These are phyloP conservation scores for Mythimna vitellina DNA, from an alignment of 2,888 invertebrate genomes.

Conservation along the genomic window DNA sequence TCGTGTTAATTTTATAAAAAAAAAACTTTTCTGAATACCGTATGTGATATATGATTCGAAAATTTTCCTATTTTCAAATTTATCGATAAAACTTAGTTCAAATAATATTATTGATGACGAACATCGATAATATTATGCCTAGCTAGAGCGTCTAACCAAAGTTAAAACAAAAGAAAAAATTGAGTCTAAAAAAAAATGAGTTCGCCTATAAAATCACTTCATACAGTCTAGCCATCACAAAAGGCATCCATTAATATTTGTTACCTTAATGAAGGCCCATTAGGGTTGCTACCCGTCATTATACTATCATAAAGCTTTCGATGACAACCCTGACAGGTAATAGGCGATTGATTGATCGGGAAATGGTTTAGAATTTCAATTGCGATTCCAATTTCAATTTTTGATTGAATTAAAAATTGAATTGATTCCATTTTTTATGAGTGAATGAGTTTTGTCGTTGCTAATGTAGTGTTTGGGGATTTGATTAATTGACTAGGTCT, in stretches of 20 bases:
- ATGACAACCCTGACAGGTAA: conserved; percentile 64
- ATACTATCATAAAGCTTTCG: conserved; percentile 50
- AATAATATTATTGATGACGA: too few species aligned
- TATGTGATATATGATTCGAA: too few species aligned
- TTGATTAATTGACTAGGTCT: conserved; percentile 15
- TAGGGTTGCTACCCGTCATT: conserved; percentile 60
- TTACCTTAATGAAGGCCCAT: conserved; percentile 61
- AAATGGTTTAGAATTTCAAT: conserved; percentile 64
- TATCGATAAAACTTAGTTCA: too few species aligned
- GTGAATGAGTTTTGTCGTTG: conserved; percentile 30
- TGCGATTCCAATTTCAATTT: conserved; percentile 53
- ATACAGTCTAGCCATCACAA: conserved; percentile 37
- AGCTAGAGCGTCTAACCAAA: neutral
- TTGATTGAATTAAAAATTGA: conserved; percentile 60
- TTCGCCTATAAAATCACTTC: conserved; percentile 43
- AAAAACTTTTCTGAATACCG: too few species aligned
- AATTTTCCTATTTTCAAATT: too few species aligned
- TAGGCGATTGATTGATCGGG: conserved; percentile 62
- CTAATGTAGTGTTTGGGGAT: conserved; percentile 32
- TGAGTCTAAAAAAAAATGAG: neutral
- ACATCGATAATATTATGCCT: too few species aligned
- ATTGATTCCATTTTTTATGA: conserved; percentile 47
- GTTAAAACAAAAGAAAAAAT: neutral
- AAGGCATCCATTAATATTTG: conserved; percentile 59
- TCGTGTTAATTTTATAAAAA: too few species aligned